phyloP scores from a whole-genome alignment of 2,797 vertebrate species.

The Acanthiza pusilla region DNA sequence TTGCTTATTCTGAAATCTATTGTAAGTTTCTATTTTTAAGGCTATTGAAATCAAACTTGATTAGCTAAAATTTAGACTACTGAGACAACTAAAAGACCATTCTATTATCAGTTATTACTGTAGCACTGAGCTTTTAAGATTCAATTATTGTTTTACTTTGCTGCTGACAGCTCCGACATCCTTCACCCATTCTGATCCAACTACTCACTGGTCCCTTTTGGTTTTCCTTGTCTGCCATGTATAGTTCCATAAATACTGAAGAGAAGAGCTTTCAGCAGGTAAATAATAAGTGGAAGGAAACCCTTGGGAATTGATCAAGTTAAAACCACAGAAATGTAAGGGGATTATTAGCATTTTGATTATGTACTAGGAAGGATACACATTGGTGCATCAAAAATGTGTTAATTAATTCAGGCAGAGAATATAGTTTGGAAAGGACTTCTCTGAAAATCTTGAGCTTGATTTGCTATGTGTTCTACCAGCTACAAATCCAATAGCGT shows the following conservation, averaged over 20 bases:
- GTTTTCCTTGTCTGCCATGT: constrained; percentile 9
- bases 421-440: background rate
- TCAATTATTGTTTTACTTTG: constrained; percentile 51
- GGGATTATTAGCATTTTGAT: background rate
- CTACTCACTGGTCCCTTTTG: background rate
- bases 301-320: background rate
- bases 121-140: constrained; percentile 45
- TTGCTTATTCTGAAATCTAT: background rate
- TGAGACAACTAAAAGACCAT: constrained; percentile 41
- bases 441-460: background rate
- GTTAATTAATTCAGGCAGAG: background rate
- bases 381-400: background rate
- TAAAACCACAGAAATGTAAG: background rate
- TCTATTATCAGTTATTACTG: constrained; percentile 51
- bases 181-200: constrained; percentile 13
- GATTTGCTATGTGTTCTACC: background rate
- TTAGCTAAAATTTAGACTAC: constrained; percentile 43
- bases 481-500: background rate
- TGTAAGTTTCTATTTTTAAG: constrained; percentile 39
- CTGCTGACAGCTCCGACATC: constrained; percentile 43
- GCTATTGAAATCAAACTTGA: constrained; percentile 51
- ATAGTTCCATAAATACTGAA: background rate
- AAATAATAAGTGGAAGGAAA: background rate
- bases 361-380: background rate
- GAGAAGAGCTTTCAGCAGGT: background rate